Conservation (phyloP, 2,888 invertebrate species). For the Desoria tigrina region DNA sequence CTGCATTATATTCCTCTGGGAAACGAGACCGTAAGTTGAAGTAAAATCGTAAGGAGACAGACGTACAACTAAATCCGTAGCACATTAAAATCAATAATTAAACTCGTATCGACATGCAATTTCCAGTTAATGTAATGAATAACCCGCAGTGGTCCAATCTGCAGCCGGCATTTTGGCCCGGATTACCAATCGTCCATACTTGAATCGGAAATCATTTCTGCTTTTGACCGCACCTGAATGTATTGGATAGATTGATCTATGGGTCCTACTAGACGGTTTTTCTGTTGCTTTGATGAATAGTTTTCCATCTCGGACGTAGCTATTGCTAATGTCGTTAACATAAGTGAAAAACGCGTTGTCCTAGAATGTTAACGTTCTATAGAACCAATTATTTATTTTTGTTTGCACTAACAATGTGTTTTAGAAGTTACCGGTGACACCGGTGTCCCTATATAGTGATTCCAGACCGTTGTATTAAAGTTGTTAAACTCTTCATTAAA, state of each 20-base stretch:
- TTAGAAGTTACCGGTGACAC: no score
- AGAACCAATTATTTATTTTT: no score
- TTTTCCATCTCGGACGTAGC: conserved; percentile 27
- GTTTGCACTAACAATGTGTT: no score
- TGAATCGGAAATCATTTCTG: conserved; percentile 27
- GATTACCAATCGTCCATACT: conserved; percentile 36
- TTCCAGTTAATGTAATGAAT: no score
- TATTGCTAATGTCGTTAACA: conserved; percentile 22
- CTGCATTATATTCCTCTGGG: no score
- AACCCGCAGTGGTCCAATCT: conserved; percentile 44
- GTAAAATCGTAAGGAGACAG: no score
- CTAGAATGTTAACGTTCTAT: no score
- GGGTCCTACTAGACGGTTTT: conserved; percentile 26
- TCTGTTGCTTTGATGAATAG: conserved; percentile 35
- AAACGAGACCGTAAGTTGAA: no score
- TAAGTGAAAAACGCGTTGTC: conserved; percentile 27
- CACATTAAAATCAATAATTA: no score
- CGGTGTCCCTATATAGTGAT: background rate
- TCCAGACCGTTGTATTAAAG: conserved; percentile 26
- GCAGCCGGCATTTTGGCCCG: conserved; percentile 40
- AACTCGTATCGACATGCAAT: no score
- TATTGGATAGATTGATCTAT: conserved; percentile 33
- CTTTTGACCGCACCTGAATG: conserved; percentile 30
- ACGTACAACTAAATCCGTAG: no score
- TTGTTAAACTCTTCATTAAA: conserved; percentile 30